Evolutionary conservation across 1,140 invertebrate species (phyloP).

Genomic region (Drosophila pallidifrons): DNA sequence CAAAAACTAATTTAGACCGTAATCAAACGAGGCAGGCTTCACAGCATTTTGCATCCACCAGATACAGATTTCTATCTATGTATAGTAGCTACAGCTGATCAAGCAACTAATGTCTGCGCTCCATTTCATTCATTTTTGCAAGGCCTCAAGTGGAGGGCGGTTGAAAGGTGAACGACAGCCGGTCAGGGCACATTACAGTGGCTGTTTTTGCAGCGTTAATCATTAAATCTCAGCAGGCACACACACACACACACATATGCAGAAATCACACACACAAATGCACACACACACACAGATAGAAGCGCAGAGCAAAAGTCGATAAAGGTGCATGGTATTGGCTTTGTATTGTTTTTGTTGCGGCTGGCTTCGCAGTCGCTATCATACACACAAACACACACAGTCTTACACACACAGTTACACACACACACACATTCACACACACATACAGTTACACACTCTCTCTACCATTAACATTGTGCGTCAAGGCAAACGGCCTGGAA

Average conservation of each 20-base stretch:
- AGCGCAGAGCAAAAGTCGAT: conserved; percentile 55
- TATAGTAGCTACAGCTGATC: not conserved
- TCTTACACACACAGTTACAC: not conserved
- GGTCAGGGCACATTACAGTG: conserved; percentile 22
- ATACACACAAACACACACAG: conserved; percentile 31
- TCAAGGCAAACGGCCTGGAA: conserved; percentile 14
- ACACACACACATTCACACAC: conserved; percentile 22
- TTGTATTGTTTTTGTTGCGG: conserved; percentile 51
- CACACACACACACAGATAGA: conserved; percentile 4
- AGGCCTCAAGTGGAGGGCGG: conserved; percentile 56
- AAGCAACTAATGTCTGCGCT: not conserved
- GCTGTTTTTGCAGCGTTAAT: conserved; percentile 59
- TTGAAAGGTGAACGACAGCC: conserved; percentile 28
- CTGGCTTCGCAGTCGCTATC: conserved; percentile 47
- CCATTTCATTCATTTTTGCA: conserved; percentile 36
- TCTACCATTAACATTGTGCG: conserved; percentile 7
- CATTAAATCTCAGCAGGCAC: conserved; percentile 74
- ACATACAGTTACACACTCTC: conserved; percentile 22
- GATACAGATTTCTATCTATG: not conserved
- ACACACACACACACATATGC: conserved; percentile 16
- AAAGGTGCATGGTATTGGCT: conserved; percentile 63
- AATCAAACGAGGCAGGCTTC: too few relatives aligned
- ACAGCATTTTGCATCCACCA: not conserved
- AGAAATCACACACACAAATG: conserved; percentile 28
- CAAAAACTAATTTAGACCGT: too few relatives aligned